Conservation (phyloP, 2,888 invertebrate genomes). For the Escarpia spicata region DNA sequence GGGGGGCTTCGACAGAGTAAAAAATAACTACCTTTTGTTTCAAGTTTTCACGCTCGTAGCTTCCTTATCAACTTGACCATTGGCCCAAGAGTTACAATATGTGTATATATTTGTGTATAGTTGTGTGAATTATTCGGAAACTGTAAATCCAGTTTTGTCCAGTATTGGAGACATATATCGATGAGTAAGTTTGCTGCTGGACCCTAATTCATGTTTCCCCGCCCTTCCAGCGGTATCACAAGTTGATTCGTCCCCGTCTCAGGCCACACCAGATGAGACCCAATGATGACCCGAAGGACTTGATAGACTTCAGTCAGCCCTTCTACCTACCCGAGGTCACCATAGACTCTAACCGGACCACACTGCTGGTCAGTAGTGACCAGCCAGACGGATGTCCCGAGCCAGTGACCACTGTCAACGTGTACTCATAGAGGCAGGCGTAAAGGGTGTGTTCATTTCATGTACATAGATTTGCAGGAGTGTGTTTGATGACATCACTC, state of each 20-base stretch:
- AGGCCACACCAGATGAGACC: constrained; percentile 32
- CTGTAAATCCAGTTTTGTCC: too few relatives aligned
- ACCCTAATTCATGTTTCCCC: too few relatives aligned
- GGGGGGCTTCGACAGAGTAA: too few relatives aligned
- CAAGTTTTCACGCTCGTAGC: too few relatives aligned
- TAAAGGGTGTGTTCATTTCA: neutral
- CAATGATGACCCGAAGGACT: constrained; percentile 30
- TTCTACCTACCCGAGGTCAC: neutral
- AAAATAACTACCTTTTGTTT: too few relatives aligned
- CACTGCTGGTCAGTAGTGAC: neutral
- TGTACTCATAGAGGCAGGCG: neutral
- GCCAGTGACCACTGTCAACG: neutral
- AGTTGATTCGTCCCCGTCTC: constrained; percentile 30
- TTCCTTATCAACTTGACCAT: too few relatives aligned
- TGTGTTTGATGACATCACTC: neutral
- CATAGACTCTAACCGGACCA: neutral
- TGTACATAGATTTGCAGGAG: neutral
- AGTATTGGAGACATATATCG: too few relatives aligned
- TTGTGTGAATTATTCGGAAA: too few relatives aligned
- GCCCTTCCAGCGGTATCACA: constrained; percentile 24
- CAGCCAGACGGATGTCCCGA: neutral
- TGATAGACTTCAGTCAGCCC: constrained; percentile 9
- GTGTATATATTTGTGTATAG: too few relatives aligned
- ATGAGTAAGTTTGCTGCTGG: neutral
- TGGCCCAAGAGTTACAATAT: too few relatives aligned